Base-by-base conservation (phyloP, 2,888 invertebrate species). In the Iselma pallidipennis region DNA sequence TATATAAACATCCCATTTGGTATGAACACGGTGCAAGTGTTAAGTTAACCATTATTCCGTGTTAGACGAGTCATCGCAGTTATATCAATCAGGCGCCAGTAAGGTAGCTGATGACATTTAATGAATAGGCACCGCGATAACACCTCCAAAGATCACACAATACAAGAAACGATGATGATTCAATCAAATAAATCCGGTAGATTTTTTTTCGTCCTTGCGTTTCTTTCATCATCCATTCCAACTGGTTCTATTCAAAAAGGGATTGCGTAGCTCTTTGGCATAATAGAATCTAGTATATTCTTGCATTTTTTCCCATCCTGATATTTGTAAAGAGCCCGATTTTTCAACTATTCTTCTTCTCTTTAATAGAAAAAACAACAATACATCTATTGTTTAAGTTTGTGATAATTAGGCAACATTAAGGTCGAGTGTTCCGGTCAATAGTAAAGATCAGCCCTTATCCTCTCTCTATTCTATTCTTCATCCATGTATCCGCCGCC, bases 61-160 rank as follows among this genome's bases (percentile, higher is more conserved):
- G 19, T 21, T 57, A 57, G 28, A 45, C 29, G 7, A 45, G 68
- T 68, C 68, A 68, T 68, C 58, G 58, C 61, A 42, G 56, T 56
- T 63, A 63, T 61, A 68, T 68, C 66, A 68, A 68, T 66, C 68
- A 66, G 66, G 63, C 68, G 66, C 68, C 66, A 65, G 61, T 57
- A 56, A 66, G 65, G 68, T 66, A 66, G 66, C 65, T 37, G 66
- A 65, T 68, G 68, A 68, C 66, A 64, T 57, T 29, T 48, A 33
- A 48, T 57, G 60, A 64, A 64, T 60, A 60, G 64, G 45, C 57
- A 52, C 42, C 45, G 49, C 51, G 58, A 58, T 55, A 62, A 62
- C 63, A 59, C 63, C 63, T 59, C 31, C 58, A 33, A 54, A 49
- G 56, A 56, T 49, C 28, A 45, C 61, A 59, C 55, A 59, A 56